Base-by-base conservation (phyloP, 2,888 invertebrate genomes). In the Apodemia zela region DNA sequence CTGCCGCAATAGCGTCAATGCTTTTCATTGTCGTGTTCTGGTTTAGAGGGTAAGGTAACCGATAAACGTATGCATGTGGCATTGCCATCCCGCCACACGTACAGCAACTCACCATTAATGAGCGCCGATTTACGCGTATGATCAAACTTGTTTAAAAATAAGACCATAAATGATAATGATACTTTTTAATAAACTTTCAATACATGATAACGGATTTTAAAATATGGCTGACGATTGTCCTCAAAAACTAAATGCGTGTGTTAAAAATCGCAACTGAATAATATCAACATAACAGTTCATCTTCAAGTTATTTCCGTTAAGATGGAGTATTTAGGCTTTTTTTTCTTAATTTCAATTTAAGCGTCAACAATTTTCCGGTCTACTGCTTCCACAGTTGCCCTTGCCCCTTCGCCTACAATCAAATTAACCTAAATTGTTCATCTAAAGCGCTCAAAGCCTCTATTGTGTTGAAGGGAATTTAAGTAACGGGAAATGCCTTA, bases 361-460 rank as follows among this genome's bases (percentile, higher is more conserved):
- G 60, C 45, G 58, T 60, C 66, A 61, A 54, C 49, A 51, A 33
- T 49, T 65, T 68, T 68, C 61, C 66, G 68, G 59, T 68, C 65
- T 45, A 61, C 47, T 64, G 67, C 38, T 38, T 62, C 54, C 33
- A 45, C 58, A 17, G 13, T n/a, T 21, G 35, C 49, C 38, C 58
- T 59, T 59, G 62, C 71, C 72, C 73, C 72, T 73, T 71, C 68
- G 69, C 65, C 61, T 78, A 76, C 78, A 76, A 85, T 82, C 82
- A 85, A 85, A 82, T 83, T 75, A 73, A 69, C 72, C 81, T 76
- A 82, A 85, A 86, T 85, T 83, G 79, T 79, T 81, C 76, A 76
- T 81, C 81, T 79, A 80, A 79, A 77, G 72, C 75, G 74, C 74
- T 74, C 72, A 73, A 75, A 75, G 77, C 76, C 69, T 75, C 77